These are phyloP conservation scores for Thermophis baileyi DNA, from an alignment of 2,113 vertebrate species.

Conservation along the genomic window DNA sequence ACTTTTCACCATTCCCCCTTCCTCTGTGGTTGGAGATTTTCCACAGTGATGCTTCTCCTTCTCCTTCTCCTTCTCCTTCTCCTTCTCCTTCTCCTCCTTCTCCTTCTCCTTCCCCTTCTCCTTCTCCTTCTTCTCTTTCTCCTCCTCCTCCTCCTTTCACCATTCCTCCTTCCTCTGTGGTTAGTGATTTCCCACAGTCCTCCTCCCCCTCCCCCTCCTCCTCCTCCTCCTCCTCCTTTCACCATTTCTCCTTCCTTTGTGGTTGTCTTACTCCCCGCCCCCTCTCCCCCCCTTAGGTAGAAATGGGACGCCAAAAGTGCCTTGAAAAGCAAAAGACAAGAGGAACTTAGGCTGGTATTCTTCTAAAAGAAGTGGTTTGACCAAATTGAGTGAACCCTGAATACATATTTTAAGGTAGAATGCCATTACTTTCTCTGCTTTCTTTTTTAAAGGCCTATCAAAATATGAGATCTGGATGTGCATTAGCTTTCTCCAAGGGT, in stretches of 20 bases:
- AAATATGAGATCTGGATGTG: background rate
- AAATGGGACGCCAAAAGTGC: background rate
- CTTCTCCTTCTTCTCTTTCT: no score
- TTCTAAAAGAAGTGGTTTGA: background rate
- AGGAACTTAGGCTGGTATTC: background rate
- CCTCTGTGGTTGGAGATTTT: background rate
- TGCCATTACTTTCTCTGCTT: background rate
- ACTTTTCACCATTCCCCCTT: background rate
- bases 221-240: no score
- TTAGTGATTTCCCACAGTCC: background rate
- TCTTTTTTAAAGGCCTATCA: background rate
- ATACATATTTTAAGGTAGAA: background rate
- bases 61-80: background rate
- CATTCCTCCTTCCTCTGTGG: background rate
- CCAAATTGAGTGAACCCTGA: background rate
- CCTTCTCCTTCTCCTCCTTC: rapidly evolving
- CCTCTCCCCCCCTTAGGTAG: no score
- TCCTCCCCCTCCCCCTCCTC: no score
- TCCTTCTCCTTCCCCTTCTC: no score
- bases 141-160: background rate
- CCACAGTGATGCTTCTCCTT: background rate
- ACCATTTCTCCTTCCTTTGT: no score
- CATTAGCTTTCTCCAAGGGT: background rate
- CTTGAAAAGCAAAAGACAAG: background rate
- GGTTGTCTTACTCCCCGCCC: no score